These are phyloP conservation scores for Andrena minutula DNA, from an alignment of 2,888 invertebrate species.

Conservation along the genomic window DNA sequence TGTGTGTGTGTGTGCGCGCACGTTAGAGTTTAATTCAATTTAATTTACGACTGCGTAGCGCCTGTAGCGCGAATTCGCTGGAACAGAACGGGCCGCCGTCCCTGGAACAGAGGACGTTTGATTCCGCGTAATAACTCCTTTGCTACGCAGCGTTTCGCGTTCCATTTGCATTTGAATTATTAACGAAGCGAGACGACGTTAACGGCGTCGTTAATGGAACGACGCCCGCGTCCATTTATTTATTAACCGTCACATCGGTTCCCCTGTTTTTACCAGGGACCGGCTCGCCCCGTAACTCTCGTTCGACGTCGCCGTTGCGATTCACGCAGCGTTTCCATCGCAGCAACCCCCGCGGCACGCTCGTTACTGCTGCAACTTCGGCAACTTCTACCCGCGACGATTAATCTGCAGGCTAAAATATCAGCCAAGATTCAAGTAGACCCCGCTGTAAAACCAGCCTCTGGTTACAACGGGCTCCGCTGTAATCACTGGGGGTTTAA, in stretches of 20 bases:
- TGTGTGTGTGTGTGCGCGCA: not conserved
- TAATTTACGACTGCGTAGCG: constrained; percentile 36
- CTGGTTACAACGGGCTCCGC: not conserved
- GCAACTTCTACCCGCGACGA: not conserved
- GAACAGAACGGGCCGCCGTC: constrained; percentile 2
- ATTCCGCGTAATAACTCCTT: constrained; percentile 40
- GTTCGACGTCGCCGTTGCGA: not conserved
- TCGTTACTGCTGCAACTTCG: not conserved
- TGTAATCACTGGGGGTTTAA: not conserved
- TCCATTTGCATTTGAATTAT: constrained; percentile 42
- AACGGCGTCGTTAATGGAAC: constrained; percentile 9
- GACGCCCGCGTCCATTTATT: constrained; percentile 3
- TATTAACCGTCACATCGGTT: constrained; percentile 10
- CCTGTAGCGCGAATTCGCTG: constrained; percentile 13
- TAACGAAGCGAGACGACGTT: constrained; percentile 11
- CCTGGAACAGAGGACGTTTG: constrained; percentile 14
- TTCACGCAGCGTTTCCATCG: not conserved
- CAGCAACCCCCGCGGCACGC: not conserved
- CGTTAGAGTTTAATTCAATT: constrained; percentile 50
- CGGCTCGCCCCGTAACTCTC: not conserved
- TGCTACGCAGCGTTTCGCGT: not conserved
- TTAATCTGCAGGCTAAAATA: not conserved
- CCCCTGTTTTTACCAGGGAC: not conserved
- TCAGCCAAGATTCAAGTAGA: not conserved
- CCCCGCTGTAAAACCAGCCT: not conserved